phyloP scores from a whole-genome alignment of 2,888 invertebrate species.

The Mechanitis messenoides region DNA sequence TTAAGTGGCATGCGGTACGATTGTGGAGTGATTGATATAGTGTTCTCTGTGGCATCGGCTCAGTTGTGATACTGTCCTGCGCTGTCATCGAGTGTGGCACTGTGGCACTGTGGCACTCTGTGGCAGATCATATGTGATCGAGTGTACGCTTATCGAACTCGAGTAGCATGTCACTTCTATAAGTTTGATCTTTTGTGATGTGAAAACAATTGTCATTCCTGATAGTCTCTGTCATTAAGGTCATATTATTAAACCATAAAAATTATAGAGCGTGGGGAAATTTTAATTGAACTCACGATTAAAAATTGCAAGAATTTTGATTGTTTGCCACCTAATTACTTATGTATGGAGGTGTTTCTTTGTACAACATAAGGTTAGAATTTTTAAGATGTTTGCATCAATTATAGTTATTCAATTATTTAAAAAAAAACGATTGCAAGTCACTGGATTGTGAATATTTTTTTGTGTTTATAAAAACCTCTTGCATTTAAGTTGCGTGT shows the following conservation, averaged over 20 bases:
- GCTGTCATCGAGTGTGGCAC: constrained; percentile 30
- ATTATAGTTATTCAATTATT: too few species aligned
- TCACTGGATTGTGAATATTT: constrained; percentile 13
- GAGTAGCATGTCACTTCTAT: constrained; percentile 49
- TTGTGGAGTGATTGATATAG: constrained; percentile 74
- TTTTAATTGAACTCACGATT: constrained; percentile 47
- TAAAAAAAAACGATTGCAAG: constrained; percentile 9
- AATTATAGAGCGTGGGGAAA: constrained; percentile 26
- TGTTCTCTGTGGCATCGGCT: constrained; percentile 59
- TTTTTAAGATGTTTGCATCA: constrained; percentile 1
- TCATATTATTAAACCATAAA: constrained; percentile 1
- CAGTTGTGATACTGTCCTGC: constrained; percentile 56
- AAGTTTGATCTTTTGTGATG: constrained; percentile 46
- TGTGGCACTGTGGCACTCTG: background rate
- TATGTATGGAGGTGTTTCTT: background rate
- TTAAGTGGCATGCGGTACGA: constrained; percentile 72
- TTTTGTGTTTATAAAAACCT: constrained; percentile 9
- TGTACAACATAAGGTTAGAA: constrained; percentile 8
- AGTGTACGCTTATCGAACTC: constrained; percentile 38
- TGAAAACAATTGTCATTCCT: background rate
- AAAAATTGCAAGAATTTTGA: constrained; percentile 59
- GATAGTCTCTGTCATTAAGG: background rate
- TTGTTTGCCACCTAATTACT: constrained; percentile 39
- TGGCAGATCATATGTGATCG: constrained; percentile 30
- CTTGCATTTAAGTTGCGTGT: constrained; percentile 15